Base-by-base conservation (phyloP, 2,888 invertebrate genomes). In the Metopia argyrocephala region DNA sequence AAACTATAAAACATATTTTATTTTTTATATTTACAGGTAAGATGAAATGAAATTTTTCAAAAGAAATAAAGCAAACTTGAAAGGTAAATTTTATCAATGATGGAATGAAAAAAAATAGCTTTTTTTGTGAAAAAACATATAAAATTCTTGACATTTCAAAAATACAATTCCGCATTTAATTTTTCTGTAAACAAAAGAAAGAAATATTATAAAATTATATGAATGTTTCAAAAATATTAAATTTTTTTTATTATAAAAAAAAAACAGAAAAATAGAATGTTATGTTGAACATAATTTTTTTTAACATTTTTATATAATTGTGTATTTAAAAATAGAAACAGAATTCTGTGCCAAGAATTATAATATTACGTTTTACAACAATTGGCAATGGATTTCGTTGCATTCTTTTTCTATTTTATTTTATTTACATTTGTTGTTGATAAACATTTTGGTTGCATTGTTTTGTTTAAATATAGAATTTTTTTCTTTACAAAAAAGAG, bases 291-390 rank as follows among this genome's bases (percentile, higher is more conserved):
- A n/a, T n/a, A n/a, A n/a, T n/a, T n/a, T n/a, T n/a, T n/a, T n/a
- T n/a, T n/a, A n/a, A n/a, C n/a, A n/a, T n/a, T 64, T 23, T 52
- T 18, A 54, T 48, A 52, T 52, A 21, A 31, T 21, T 69, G 28
- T 28, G 6, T 69, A 48, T 56, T 5, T 3, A 31, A 31, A 31
- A 31, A 31, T 9, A 31, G 12, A 12, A 0, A 3, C 31, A 12
- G 9, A 3, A 31, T 12, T 45, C 20, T 27, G 5, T 71, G 52
- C 61, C 61, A 75, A 52, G 52, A 59, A 59, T 31, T 31, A 59
- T n/a, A 75, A 75, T 27, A 76, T 65, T 59, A 54, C 52, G 54
- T 70, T 54, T 52, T 71, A 61, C 46, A 45, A 65, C 65, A 71
- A 71, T 78, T 78, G 76, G 70, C 65, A 78, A 57, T 45, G 23